A percentile compares a stretch with the other conserved stretches of the same genome.
These are phyloP conservation scores for Panthera tigris DNA, from an alignment of 2,113 vertebrate genomes.

Conservation along the genomic window DNA sequence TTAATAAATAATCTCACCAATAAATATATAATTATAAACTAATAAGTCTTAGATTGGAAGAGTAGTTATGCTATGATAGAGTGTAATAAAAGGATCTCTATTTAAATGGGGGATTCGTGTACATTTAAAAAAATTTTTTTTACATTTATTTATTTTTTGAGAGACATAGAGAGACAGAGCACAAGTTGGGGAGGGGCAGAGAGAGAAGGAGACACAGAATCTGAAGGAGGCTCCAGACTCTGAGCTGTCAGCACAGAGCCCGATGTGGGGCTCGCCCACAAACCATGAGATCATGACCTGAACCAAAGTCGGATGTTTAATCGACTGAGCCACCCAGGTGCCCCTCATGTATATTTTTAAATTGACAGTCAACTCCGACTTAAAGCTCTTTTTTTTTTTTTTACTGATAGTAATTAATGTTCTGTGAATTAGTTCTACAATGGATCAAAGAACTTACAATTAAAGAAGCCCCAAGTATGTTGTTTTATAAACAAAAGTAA, in stretches of 20 bases:
- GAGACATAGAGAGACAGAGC: too few species aligned
- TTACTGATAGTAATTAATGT: neutral
- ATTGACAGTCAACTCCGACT: neutral
- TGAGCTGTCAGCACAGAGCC: too few species aligned
- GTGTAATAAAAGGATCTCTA: neutral
- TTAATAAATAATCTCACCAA: neutral
- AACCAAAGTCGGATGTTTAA: too few species aligned
- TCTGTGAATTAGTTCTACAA: neutral
- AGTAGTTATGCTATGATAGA: neutral
- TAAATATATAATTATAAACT: constrained; percentile 30
- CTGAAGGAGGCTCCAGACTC: too few species aligned
- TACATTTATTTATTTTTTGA: too few species aligned
- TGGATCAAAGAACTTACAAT: neutral
- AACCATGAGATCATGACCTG: too few species aligned
- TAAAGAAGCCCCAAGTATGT: neutral
- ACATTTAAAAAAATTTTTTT: neutral
- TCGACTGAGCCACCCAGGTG: too few species aligned
- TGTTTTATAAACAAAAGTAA: constrained; percentile 9
- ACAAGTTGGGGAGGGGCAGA: too few species aligned
- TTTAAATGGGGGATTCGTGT: neutral
- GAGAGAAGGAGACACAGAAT: too few species aligned
- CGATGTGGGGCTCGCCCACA: too few species aligned
- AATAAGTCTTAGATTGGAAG: neutral
- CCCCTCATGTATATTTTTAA: neutral
- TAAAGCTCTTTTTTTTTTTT: neutral